These are phyloP conservation scores for Petrolisthes cinctipes DNA, from an alignment of 2,888 invertebrate genomes.

Conservation along the genomic window DNA sequence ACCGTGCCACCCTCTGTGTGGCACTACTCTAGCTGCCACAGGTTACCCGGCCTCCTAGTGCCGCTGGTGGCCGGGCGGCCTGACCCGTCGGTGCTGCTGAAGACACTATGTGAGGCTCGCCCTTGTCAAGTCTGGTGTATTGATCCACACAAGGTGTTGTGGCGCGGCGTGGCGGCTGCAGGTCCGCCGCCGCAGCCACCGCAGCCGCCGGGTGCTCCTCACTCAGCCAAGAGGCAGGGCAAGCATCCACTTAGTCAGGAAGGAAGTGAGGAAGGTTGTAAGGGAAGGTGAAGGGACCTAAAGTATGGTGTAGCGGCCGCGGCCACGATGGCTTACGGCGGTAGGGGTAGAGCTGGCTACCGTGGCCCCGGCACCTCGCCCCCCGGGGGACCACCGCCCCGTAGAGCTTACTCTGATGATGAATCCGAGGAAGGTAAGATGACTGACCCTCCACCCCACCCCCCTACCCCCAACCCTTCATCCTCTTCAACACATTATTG, in stretches of 20 bases:
- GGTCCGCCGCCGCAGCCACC: slow-evolving; percentile 47
- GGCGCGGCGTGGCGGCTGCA: slow-evolving; percentile 35
- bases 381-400: slow-evolving; percentile 38
- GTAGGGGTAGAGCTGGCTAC: slow-evolving; percentile 48
- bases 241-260: not conserved
- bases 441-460: not conserved
- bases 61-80: slow-evolving; percentile 6
- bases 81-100: slow-evolving; percentile 30
- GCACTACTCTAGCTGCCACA: slow-evolving; percentile 1
- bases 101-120: slow-evolving; percentile 52
- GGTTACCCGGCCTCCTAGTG: not conserved
- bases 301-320: slow-evolving; percentile 9
- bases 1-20: slow-evolving; percentile 18
- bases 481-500: not conserved
- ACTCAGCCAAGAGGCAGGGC: not conserved
- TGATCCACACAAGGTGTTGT: slow-evolving; percentile 56
- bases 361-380: slow-evolving; percentile 42
- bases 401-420: slow-evolving; percentile 47
- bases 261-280: not conserved
- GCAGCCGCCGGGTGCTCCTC: slow-evolving; percentile 18
- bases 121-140: slow-evolving; percentile 54
- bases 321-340: slow-evolving; percentile 55
- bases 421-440: slow-evolving; percentile 56
- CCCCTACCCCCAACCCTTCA: not conserved
- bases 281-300: not conserved